Evolutionary conservation across 2,888 invertebrate genomes (phyloP).

Genomic region (Pocota personata): DNA sequence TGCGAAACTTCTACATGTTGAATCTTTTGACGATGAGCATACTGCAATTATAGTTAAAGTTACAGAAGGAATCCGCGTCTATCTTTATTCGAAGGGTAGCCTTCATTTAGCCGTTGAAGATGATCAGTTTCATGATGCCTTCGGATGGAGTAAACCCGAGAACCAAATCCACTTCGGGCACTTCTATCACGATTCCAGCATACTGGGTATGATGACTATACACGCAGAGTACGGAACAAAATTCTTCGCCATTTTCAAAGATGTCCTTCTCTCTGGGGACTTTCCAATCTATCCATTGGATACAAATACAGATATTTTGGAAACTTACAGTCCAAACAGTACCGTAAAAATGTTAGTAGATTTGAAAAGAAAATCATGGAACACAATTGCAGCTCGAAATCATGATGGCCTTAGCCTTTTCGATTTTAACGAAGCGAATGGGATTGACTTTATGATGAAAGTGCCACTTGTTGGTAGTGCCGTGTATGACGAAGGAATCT

Average conservation of each 20-base stretch:
- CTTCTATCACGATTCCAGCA: slow-evolving; percentile 8
- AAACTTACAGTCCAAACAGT: not conserved
- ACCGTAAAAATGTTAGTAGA: not conserved
- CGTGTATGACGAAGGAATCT: not conserved
- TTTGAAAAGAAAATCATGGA: not conserved
- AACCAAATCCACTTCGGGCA: slow-evolving; percentile 30
- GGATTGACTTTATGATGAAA: slow-evolving; percentile 9
- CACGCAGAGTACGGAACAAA: not conserved
- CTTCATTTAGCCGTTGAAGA: slow-evolving; percentile 17
- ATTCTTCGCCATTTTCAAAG: slow-evolving; percentile 27
- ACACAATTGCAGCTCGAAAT: not conserved
- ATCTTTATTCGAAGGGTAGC: not conserved
- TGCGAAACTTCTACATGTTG: not conserved
- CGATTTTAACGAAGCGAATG: slow-evolving; percentile 22
- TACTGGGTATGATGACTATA: slow-evolving; percentile 27
- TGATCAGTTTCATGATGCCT: slow-evolving; percentile 29
- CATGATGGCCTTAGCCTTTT: slow-evolving; percentile 9
- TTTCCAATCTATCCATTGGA: slow-evolving; percentile 21
- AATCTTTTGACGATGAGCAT: not conserved
- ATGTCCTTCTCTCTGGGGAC: not conserved
- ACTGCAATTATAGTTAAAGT: slow-evolving; percentile 25
- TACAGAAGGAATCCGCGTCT: slow-evolving; percentile 16
- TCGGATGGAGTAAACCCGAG: slow-evolving; percentile 17
- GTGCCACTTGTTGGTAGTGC: not conserved
- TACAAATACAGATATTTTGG: slow-evolving; percentile 7